Evolutionary conservation across 2,797 vertebrate genomes (phyloP), one percentile per base, ranked within the genome.

Genomic region (Poeciliopsis infans): DNA sequence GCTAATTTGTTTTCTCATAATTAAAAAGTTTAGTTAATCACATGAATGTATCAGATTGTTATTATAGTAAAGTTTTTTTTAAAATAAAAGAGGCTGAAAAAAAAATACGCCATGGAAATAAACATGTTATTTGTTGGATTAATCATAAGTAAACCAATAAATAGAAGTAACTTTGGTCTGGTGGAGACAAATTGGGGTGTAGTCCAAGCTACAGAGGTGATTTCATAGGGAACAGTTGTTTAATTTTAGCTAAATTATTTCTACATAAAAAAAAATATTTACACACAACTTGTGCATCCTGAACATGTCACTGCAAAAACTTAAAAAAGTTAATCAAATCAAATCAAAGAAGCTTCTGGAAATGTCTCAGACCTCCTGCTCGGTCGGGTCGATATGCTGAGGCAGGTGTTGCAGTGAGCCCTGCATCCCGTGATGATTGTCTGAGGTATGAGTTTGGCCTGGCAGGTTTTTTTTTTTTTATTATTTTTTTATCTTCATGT

Each of bases 341-440:
- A 41, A 41, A 41, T 41, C 47, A 74, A 53, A 64, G 72, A 33
- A 47, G 4, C 36, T 25, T 70, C 28, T 68, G 12, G 72, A 64
- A 78, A 2, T 5, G 18, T 78, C 79, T 25, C 77, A 2, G 16
- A 20, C 16, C 16, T 20, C 47, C 49, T 7, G 49, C 7, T 15
- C 4, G 69, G n/a, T 43, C 74, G 71, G 77, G 66, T 87, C 47
- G 16, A 79, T 82, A 74, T 18, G 12, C 59, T 1, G 84, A 80
- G 45, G 84, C 87, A 88, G 89, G 87, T 90, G 88, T 83, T 89
- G 7, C 0, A 10, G 69, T 79, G 83, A 84, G 87, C 88, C 85
- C 46, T 75, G 76, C 33, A 0, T 89, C 87, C 90, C 86, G 51
- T 80, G 82, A 84, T 73, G 71, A 81, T 80, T 72, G 76, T 84